Base-by-base conservation (phyloP, 2,113 vertebrate genomes). In the Cepphus grylle region DNA sequence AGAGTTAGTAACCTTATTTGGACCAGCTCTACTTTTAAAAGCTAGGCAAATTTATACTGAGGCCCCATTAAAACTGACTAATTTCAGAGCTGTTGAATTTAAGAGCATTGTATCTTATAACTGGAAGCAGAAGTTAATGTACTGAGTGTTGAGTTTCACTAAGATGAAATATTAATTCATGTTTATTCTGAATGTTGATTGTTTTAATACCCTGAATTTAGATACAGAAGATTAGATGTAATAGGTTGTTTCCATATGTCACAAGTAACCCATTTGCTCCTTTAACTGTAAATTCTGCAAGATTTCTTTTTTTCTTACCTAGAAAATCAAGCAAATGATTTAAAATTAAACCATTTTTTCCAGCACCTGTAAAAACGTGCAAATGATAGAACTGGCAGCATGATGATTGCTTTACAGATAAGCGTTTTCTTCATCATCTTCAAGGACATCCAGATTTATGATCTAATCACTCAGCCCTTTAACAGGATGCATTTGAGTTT, bases 391-490 rank as follows among this genome's bases (percentile, higher is more conserved):
- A 97, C 97, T 98, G 98, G 98, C 98, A 98, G 98, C 97, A 96
- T 96, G 98, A 99, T 99, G 99, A 99, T 98, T 98, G 98, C 97
- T 99, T 99, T 99, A 99, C 98, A 99, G 98, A 98, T 98, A 98
- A 98, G 98, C 94, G 95, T 98, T 98, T 99, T 98, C 98, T 98
- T 98, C 98, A 98, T 98, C 98, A 98, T 98, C 98, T 98, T 98
- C 98, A 99, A 99, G 99, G 98, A 99, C 98, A 97, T 98, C 78
- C 93, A 98, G 98, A 99, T 99, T 99, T 99, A 99, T 74, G 98
- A 98, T 98, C 98, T 98, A 98, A 98, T 98, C 98, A 98, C 98
- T 98, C 97, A 98, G 97, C 96, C 98, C 98, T 98, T 99, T 99
- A 99, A 98, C 97, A 97, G 98, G 97, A 98, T 97, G 96, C 97